Conservation (phyloP, 2,797 vertebrate genomes). For the Pogoniulus pusillus region DNA sequence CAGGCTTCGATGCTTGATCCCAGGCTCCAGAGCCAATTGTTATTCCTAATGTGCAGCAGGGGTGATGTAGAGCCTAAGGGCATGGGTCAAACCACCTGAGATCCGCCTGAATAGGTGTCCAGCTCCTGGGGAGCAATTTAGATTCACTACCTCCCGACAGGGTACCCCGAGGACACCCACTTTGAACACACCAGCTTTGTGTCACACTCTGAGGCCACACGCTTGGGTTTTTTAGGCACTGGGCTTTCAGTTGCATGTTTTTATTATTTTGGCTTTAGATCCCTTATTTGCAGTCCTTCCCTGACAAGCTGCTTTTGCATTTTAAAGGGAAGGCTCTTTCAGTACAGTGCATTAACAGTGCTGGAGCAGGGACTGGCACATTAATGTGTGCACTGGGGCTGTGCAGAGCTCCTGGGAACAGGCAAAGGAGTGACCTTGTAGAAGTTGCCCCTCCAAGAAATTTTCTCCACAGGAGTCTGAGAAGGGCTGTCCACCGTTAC, state of each 20-base stretch:
- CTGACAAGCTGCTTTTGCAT: conserved; percentile 64
- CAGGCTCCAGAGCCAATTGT: background rate
- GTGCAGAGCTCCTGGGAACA: conserved; percentile 33
- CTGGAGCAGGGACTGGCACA: conserved; percentile 40
- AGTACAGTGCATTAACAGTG: conserved; percentile 33
- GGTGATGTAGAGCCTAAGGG: background rate
- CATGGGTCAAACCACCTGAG: conserved; percentile 20
- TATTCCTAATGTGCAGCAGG: background rate
- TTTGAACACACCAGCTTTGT: conserved; percentile 27
- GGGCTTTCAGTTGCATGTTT: conserved; percentile 41
- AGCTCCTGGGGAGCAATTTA: background rate
- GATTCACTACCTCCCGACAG: background rate
- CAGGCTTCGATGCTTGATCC: background rate
- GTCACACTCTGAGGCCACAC: conserved; percentile 9
- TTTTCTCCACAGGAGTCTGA: background rate
- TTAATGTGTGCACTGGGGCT: conserved; percentile 1
- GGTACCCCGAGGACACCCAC: conserved; percentile 42
- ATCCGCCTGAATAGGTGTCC: conserved; percentile 16
- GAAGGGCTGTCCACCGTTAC: background rate
- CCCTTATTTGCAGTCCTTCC: conserved; percentile 60
- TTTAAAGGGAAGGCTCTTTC: conserved; percentile 65
- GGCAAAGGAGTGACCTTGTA: background rate
- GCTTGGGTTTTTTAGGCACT: conserved; percentile 16
- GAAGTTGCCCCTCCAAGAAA: background rate
- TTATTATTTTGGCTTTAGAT: conserved; percentile 65